Percentiles rank a stretch among this genome's conserved stretches.
These are phyloP conservation scores for Lophura swinhoii DNA, from an alignment of 2,797 vertebrate species.

Conservation along the genomic window DNA sequence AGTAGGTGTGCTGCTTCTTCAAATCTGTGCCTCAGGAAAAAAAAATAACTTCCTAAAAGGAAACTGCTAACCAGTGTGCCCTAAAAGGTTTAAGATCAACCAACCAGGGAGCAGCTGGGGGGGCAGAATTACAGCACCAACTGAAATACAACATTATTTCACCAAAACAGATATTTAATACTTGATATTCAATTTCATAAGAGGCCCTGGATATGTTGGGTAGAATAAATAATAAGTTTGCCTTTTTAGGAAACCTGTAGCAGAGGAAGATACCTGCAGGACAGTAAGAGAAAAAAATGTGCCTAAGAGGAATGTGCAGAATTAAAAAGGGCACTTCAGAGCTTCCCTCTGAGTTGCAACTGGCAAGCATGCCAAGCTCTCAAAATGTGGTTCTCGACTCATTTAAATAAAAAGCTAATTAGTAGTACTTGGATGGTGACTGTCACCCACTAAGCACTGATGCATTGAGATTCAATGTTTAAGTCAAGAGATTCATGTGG, in stretches of 20 bases:
- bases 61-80: background rate
- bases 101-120: background rate
- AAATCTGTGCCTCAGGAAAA: conserved; percentile 12
- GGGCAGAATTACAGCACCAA: background rate
- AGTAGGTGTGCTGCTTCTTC: conserved; percentile 24
- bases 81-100: background rate
- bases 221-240: background rate
- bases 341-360: background rate
- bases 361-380: background rate
- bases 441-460: background rate
- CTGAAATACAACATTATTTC: background rate
- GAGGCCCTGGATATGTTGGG: background rate
- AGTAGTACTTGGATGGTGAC: background rate
- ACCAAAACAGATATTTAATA: conserved; percentile 16
- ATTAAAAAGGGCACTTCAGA: conserved; percentile 3
- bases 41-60: background rate
- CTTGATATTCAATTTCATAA: background rate
- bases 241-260: background rate
- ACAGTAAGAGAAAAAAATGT: background rate
- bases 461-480: background rate
- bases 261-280: background rate
- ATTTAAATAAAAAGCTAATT: conserved; percentile 33
- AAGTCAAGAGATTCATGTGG: background rate
- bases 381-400: background rate
- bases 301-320: background rate